Conservation (phyloP, 2,113 vertebrate genomes). For the Rhynchopsitta pachyrhyncha region DNA sequence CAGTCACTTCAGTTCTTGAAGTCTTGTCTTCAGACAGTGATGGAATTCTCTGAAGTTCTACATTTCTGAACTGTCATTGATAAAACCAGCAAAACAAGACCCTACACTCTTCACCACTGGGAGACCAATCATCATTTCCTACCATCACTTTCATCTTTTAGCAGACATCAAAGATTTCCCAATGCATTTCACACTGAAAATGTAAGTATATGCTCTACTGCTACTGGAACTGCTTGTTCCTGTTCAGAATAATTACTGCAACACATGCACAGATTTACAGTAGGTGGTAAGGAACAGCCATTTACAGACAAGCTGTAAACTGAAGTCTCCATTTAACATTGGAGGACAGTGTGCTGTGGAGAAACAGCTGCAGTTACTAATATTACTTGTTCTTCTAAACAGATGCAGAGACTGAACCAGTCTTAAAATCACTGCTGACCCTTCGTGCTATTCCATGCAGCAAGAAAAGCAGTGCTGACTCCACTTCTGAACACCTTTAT, state of each 20-base stretch:
- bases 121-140: not conserved
- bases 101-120: not conserved
- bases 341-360: not conserved
- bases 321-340: not conserved
- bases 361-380: not conserved
- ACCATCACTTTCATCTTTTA: not conserved
- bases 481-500: not conserved
- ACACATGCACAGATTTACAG: not conserved
- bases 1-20: not conserved
- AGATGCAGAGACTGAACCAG: not conserved
- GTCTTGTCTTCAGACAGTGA: not conserved
- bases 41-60: not conserved
- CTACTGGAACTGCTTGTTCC: not conserved
- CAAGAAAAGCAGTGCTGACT: not conserved
- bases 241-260: not conserved
- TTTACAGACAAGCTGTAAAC: not conserved
- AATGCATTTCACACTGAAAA: not conserved
- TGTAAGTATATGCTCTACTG: not conserved
- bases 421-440: not conserved
- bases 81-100: not conserved
- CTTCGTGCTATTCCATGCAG: accelerated
- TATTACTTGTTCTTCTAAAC: not conserved
- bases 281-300: not conserved
- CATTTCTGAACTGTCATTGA: not conserved
- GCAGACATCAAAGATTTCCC: not conserved